Conservation (phyloP, 1,140 invertebrate species). For the Papilio helenus region DNA sequence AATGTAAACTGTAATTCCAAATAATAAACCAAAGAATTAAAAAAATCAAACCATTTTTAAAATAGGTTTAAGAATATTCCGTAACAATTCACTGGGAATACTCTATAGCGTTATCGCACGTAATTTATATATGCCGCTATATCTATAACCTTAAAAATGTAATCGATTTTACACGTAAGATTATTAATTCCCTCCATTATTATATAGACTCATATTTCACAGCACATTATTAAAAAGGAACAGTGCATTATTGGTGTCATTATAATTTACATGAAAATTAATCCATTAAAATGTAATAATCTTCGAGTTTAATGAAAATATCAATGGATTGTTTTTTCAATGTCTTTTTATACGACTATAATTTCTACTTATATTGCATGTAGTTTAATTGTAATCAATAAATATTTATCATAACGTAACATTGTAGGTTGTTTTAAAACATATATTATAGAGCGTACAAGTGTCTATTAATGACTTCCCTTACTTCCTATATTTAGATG, state of each 20-base stretch:
- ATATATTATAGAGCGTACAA: background rate
- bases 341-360: background rate
- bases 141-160: conserved; percentile 24
- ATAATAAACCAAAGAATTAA: too few species aligned
- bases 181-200: conserved; percentile 78
- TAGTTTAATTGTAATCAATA: conserved; percentile 13
- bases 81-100: too few species aligned
- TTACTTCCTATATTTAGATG: too few species aligned
- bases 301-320: too few species aligned
- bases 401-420: background rate
- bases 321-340: background rate
- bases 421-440: background rate
- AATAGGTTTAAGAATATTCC: too few species aligned
- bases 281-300: too few species aligned
- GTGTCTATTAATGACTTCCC: too few species aligned
- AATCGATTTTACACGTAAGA: conserved; percentile 67
- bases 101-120: background rate
- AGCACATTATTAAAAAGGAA: background rate
- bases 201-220: conserved; percentile 51
- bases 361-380: background rate
- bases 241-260: too few species aligned
- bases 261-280: too few species aligned
- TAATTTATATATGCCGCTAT: conserved; percentile 43
- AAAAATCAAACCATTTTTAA: too few species aligned
- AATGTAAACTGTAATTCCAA: too few species aligned